These are phyloP conservation scores for Acrobasis suavella DNA, from an alignment of 2,888 invertebrate genomes.

Conservation along the genomic window DNA sequence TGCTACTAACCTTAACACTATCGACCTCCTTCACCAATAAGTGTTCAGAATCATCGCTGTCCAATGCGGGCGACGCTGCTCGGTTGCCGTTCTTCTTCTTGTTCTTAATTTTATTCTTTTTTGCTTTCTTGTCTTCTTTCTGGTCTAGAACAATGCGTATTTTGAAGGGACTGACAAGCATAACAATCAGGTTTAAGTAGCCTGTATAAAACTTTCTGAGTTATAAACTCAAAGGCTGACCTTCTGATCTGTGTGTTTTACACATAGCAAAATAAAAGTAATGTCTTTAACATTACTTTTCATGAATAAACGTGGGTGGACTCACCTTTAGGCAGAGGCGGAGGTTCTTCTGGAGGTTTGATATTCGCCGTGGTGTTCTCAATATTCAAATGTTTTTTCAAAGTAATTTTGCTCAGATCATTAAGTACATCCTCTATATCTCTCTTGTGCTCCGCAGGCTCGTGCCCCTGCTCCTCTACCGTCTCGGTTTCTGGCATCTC, in stretches of 20 bases:
- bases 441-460: constrained; percentile 57
- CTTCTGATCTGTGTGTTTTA: no score
- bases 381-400: constrained; percentile 71
- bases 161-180: constrained; percentile 6
- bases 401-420: constrained; percentile 72
- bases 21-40: constrained; percentile 69
- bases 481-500: constrained; percentile 55
- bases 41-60: constrained; percentile 72
- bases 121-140: constrained; percentile 65
- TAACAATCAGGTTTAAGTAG: background rate
- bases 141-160: constrained; percentile 34
- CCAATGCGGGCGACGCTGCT: constrained; percentile 48
- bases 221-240: no score
- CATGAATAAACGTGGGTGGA: background rate
- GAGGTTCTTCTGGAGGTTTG: constrained; percentile 64
- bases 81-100: constrained; percentile 51
- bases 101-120: constrained; percentile 64
- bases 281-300: background rate
- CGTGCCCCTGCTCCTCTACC: constrained; percentile 65
- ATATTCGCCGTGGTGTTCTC: constrained; percentile 77
- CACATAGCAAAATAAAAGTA: no score
- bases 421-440: constrained; percentile 75
- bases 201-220: no score
- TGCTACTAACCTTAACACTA: constrained; percentile 62
- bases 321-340: constrained; percentile 55